Conservation (phyloP, 2,113 vertebrate species). For the Toxotes jaculatrix region DNA sequence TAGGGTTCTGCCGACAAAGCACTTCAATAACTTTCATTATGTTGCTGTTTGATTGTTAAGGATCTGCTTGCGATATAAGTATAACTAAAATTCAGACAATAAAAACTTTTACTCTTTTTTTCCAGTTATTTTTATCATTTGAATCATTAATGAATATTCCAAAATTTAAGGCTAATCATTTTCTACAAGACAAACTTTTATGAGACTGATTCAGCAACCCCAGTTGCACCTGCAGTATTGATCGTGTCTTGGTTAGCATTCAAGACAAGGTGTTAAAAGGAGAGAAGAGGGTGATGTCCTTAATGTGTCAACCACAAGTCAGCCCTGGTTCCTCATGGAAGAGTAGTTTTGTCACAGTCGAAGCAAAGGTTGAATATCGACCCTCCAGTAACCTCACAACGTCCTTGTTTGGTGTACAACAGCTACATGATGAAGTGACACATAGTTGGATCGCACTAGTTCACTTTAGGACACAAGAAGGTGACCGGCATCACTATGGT, state of each 20-base stretch:
- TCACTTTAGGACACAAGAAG: neutral
- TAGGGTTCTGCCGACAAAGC: neutral
- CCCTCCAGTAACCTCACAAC: neutral
- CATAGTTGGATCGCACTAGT: no score
- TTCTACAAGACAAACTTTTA: no score
- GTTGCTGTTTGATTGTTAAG: neutral
- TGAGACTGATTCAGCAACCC: neutral
- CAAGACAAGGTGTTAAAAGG: slow-evolving; percentile 1
- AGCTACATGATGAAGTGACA: neutral
- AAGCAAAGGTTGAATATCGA: slow-evolving; percentile 5
- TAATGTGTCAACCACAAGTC: slow-evolving; percentile 1
- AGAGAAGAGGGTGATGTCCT: neutral
- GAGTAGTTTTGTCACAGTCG: neutral
- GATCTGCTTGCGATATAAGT: neutral
- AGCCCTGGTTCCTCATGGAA: neutral
- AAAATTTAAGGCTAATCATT: neutral
- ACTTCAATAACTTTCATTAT: neutral
- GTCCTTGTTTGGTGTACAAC: neutral
- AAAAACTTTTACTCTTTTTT: neutral
- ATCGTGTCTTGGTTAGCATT: neutral
- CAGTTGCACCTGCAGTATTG: neutral
- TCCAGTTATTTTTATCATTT: neutral
- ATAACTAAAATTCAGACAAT: neutral
- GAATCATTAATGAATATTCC: neutral
- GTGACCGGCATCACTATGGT: neutral